Base-by-base conservation (phyloP, 1,140 invertebrate species). In the Platyura marginata region DNA sequence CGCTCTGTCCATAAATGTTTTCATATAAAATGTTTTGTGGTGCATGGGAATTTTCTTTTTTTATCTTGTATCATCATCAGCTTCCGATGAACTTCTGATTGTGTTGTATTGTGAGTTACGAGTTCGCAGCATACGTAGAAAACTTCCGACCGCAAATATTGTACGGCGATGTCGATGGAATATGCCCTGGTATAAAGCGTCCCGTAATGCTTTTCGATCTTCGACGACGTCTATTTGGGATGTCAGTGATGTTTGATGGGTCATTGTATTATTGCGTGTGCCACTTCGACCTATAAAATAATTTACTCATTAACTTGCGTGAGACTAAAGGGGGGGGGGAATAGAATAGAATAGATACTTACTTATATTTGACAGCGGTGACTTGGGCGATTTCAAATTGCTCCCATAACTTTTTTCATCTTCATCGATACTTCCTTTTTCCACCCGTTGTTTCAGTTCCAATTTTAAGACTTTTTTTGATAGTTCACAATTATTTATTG, bases 81-180 rank as follows among this genome's bases (percentile, higher is more conserved):
- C 58, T 43, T 61, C 59, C 13, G 58, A 61, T 21, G 59, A 58
- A 46, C 59, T 61, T 45, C 70, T 60, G 64, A 83, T 82, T 23
- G 77, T 81, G 60, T 81, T 79, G 47, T 83, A 83, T 57, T 81
- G 81, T 48, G 79, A 80, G 46, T 80, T 81, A 62, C 79, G 78
- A 58, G 75, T 77, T 58, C 74, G 75, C 46, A 84, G 62, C 79
- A 84, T 83, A 44, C 80, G 71, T 33, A 84, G 68, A 55, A 84
- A 83, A 40, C 79, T 82, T 23, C 79, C 79, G 40, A 83, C 66
- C 25, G 80, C 79, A 53, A 82, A 76, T 54, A 84, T 83, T 18
- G 79, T 81, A 55, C 79, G 71, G 41, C 79, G 69, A 61, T 83
- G 79, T 47, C 78, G 71, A 63, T 80, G 74, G 59, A 84, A 81